Evolutionary conservation across 2,797 vertebrate genomes (phyloP).

Genomic region (Manis pentadactyla): DNA sequence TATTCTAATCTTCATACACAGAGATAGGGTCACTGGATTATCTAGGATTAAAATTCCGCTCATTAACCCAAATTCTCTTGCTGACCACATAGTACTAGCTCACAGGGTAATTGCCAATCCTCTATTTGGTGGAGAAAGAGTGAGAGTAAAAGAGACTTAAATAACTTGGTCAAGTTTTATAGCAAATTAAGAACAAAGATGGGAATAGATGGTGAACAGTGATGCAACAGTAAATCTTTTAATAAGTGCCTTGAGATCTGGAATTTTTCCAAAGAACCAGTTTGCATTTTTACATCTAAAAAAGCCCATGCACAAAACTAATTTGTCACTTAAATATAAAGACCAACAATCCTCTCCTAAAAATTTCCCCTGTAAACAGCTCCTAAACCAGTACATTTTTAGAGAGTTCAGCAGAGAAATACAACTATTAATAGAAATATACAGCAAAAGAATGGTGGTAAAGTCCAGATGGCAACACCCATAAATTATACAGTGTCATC

Average conservation of each 20-base stretch:
- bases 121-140: not conserved
- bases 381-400: conserved; percentile 9
- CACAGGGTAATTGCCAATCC: not conserved
- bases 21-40: conserved; percentile 33
- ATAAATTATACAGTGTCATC: conserved; percentile 69
- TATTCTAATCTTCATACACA: not conserved
- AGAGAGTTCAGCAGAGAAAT: not conserved
- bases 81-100: not conserved
- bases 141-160: not conserved
- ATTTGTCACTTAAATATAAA: not conserved
- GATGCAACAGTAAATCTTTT: not conserved
- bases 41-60: conserved; percentile 48
- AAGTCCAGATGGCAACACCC: conserved; percentile 70
- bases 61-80: conserved; percentile 54
- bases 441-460: conserved; percentile 51
- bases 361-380: not conserved
- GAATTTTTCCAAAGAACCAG: not conserved
- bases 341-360: not conserved
- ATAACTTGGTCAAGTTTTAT: not conserved
- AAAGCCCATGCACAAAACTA: not conserved
- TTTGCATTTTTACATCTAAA: not conserved
- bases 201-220: not conserved
- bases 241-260: not conserved
- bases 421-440: not conserved
- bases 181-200: not conserved